Percentiles rank a stretch among this genome's conserved stretches.
Evolutionary conservation across 2,113 vertebrate species (phyloP).

Genomic region (Apteryx mantelli): DNA sequence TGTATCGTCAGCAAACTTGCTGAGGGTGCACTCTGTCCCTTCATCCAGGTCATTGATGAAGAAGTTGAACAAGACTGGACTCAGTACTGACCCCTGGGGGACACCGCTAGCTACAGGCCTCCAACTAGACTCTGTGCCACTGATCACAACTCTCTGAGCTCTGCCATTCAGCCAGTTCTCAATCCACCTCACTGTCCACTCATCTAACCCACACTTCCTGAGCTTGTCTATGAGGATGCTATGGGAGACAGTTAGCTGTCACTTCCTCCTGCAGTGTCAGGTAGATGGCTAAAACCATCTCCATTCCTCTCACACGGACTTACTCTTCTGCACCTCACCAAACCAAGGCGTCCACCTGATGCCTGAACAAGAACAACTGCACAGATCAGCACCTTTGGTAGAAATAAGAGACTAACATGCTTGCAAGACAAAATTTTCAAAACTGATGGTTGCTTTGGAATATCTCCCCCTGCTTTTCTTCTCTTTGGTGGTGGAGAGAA

Average conservation of each 20-base stretch:
- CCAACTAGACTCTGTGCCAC: too few relatives aligned
- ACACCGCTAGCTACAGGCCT: too few relatives aligned
- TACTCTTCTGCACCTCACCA: neutral
- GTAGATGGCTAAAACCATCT: neutral
- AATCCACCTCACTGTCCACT: too few relatives aligned
- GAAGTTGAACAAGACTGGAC: too few relatives aligned
- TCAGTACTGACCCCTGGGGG: too few relatives aligned
- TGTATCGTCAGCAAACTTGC: too few relatives aligned
- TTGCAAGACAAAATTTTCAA: neutral
- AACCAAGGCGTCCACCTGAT: neutral
- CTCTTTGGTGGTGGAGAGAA: neutral
- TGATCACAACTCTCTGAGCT: too few relatives aligned
- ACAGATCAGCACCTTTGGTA: neutral
- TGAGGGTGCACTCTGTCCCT: too few relatives aligned
- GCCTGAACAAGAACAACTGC: neutral
- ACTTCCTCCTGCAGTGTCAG: neutral
- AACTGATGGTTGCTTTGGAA: neutral
- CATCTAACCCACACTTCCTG: too few relatives aligned
- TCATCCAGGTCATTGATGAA: too few relatives aligned
- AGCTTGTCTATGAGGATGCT: too few relatives aligned
- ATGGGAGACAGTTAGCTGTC: neutral
- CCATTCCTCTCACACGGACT: neutral
- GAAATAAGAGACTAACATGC: neutral
- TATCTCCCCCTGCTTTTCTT: neutral
- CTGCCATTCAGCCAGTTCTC: too few relatives aligned